phyloP scores from a whole-genome alignment of 2,797 vertebrate genomes.

The Sus cebifrons region DNA sequence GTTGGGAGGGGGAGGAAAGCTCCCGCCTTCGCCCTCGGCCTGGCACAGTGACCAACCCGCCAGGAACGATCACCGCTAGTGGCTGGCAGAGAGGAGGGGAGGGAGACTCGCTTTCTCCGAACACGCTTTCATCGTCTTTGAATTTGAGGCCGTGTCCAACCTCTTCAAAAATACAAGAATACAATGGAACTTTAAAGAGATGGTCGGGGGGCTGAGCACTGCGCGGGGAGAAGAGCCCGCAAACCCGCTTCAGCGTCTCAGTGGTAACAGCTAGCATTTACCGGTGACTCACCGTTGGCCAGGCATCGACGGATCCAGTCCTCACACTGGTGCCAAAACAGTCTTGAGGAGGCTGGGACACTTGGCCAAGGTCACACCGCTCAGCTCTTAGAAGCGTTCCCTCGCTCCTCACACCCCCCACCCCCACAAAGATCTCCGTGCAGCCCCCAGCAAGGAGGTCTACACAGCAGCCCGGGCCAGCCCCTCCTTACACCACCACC shows the following conservation, averaged over 20 bases:
- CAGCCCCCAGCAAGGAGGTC: no score
- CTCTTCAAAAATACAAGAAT: constrained; percentile 21
- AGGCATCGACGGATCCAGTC: neutral
- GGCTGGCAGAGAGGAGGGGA: neutral
- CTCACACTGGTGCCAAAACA: constrained; percentile 1
- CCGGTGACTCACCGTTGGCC: neutral
- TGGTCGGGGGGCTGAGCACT: neutral
- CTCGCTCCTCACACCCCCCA: no score
- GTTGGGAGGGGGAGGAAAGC: no score
- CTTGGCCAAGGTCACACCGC: neutral
- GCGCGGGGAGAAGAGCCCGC: neutral
- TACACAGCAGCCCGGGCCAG: neutral
- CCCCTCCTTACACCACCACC: neutral
- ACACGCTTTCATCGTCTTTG: neutral
- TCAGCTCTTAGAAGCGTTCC: neutral
- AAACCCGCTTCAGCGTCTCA: neutral
- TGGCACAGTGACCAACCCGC: neutral
- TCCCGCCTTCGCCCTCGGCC: neutral
- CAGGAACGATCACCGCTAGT: neutral
- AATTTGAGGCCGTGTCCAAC: neutral
- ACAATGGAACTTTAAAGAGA: neutral
- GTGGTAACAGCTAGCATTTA: neutral
- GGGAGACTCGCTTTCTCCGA: neutral
- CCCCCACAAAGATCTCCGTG: neutral
- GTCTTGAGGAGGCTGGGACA: neutral